Conservation (phyloP, 2,797 vertebrate species). For the Paratrypauchen microcephalus region DNA sequence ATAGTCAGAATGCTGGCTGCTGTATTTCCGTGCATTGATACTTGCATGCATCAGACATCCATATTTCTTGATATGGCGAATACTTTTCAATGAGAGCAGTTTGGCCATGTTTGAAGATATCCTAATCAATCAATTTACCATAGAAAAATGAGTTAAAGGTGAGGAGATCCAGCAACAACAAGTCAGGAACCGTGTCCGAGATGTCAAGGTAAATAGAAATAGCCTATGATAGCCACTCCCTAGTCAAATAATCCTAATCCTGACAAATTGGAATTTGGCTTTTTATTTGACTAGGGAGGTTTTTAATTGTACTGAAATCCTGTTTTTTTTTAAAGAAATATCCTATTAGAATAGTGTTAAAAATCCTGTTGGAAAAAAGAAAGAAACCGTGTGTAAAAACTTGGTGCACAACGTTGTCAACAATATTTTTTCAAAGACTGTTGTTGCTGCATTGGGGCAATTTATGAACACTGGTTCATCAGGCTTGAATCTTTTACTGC, state of each 20-base stretch:
- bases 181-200: background rate
- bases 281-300: no score
- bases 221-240: background rate
- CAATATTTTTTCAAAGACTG: background rate
- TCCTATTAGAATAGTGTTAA: no score
- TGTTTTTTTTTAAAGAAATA: no score
- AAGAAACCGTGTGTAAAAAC: background rate
- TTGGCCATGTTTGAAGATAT: slow-evolving; percentile 53
- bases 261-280: no score
- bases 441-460: background rate
- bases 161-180: background rate
- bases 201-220: background rate
- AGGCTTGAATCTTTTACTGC: background rate
- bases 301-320: no score
- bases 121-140: background rate
- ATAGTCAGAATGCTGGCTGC: slow-evolving; percentile 69
- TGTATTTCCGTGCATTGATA: slow-evolving; percentile 51
- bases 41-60: slow-evolving; percentile 24
- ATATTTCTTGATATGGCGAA: slow-evolving; percentile 39
- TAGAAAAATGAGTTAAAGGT: no score
- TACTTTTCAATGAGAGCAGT: slow-evolving; percentile 49
- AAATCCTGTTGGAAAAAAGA: no score
- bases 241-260: no score
- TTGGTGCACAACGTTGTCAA: background rate
- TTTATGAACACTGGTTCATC: background rate